Conservation (phyloP, 2,113 vertebrate species). For the Scomber scombrus region DNA sequence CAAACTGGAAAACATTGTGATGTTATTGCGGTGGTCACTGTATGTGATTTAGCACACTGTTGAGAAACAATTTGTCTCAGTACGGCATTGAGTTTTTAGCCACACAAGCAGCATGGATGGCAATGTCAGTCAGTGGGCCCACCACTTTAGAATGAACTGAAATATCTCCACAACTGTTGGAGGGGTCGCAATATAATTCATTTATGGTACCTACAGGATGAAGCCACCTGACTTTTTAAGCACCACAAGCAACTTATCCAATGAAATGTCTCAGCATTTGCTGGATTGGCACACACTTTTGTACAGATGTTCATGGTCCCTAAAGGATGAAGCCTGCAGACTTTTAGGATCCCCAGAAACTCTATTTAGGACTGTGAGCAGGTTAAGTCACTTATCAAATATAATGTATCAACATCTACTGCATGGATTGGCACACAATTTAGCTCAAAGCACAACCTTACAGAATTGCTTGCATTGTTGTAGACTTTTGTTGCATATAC, state of each 20-base stretch:
- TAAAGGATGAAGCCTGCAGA: neutral
- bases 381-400: too few species aligned
- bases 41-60: neutral
- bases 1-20: conserved; percentile 14
- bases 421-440: neutral
- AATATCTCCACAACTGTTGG: neutral
- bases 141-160: neutral
- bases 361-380: too few species aligned
- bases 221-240: neutral
- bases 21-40: neutral
- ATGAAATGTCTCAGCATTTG: neutral
- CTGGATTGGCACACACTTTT: neutral
- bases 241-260: neutral
- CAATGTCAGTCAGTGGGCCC: neutral
- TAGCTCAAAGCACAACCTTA: neutral
- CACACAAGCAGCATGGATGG: neutral
- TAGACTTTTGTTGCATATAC: neutral
- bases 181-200: neutral
- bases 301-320: neutral
- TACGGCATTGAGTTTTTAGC: neutral
- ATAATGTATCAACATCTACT: neutral
- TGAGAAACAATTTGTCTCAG: neutral
- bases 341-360: too few species aligned
- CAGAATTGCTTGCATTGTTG: neutral
- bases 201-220: conserved; percentile 4